phyloP scores from a whole-genome alignment of 1,140 invertebrate genomes.

The Sminthurides bifidus region DNA sequence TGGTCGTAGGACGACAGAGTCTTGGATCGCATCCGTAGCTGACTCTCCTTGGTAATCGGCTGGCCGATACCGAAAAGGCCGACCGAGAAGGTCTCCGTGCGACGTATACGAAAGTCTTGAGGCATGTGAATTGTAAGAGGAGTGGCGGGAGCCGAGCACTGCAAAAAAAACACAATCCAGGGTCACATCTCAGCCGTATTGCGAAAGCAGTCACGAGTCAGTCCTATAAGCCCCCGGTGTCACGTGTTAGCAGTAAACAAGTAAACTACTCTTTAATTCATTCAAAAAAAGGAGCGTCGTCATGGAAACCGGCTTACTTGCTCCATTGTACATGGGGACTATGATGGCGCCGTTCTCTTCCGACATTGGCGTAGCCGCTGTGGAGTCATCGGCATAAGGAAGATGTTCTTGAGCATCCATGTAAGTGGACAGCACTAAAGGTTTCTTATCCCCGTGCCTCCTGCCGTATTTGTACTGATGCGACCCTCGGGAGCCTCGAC shows the following conservation, averaged over 20 bases:
- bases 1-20: constrained; percentile 15
- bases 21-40: constrained; percentile 57
- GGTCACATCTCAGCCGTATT: no score
- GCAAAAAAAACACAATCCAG: constrained; percentile 1
- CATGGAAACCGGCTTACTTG: no score
- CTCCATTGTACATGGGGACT: constrained; percentile 52
- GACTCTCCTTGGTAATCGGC: constrained; percentile 70
- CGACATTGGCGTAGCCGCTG: constrained; percentile 93
- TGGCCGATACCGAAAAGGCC: constrained; percentile 45
- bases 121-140: constrained; percentile 86
- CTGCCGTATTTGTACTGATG: constrained; percentile 51
- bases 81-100: constrained; percentile 69
- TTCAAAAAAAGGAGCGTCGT: no score
- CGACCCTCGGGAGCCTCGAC: constrained; percentile 55
- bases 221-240: background rate
- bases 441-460: constrained; percentile 73
- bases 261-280: no score
- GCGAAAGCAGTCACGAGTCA: background rate
- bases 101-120: constrained; percentile 84
- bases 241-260: no score
- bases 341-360: constrained; percentile 93
- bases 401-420: constrained; percentile 91
- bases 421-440: constrained; percentile 84
- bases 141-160: constrained; percentile 66
- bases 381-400: constrained; percentile 93